phyloP scores from a whole-genome alignment of 1,140 invertebrate genomes.

The Hyphantria cunea region DNA sequence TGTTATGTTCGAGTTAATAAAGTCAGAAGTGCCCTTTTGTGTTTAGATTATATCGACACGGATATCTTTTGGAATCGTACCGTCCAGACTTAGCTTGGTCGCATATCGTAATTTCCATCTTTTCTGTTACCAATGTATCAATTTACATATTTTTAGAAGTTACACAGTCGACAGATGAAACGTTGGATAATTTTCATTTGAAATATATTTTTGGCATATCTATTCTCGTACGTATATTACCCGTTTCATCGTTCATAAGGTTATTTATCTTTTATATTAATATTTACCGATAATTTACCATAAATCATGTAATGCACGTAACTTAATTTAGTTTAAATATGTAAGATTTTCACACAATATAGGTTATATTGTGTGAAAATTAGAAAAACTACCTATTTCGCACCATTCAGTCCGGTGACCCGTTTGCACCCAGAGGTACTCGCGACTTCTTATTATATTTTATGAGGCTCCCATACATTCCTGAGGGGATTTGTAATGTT shows the following conservation, averaged over 20 bases:
- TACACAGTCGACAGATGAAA: slow-evolving; percentile 32
- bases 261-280: too few species aligned
- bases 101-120: slow-evolving; percentile 30
- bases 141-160: slow-evolving; percentile 39
- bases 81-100: slow-evolving; percentile 1
- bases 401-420: slow-evolving; percentile 37
- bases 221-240: slow-evolving; percentile 13
- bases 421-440: slow-evolving; percentile 54
- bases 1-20: slow-evolving; percentile 59
- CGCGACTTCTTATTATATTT: slow-evolving; percentile 71
- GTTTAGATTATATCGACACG: slow-evolving; percentile 24
- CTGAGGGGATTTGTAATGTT: slow-evolving; percentile 57
- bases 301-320: too few species aligned
- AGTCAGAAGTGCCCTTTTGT: slow-evolving; percentile 35
- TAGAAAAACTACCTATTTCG: slow-evolving; percentile 15
- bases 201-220: slow-evolving; percentile 28
- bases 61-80: slow-evolving; percentile 14
- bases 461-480: slow-evolving; percentile 61
- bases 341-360: too few species aligned
- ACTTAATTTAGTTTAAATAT: too few species aligned
- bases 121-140: slow-evolving; percentile 39
- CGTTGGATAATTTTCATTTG: slow-evolving; percentile 37
- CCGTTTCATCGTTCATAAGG: slow-evolving; percentile 15
- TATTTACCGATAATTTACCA: too few species aligned
- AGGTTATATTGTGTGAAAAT: slow-evolving; percentile 9